phyloP scores from a whole-genome alignment of 1,140 invertebrate genomes.

The Lutraria rhynchaena region DNA sequence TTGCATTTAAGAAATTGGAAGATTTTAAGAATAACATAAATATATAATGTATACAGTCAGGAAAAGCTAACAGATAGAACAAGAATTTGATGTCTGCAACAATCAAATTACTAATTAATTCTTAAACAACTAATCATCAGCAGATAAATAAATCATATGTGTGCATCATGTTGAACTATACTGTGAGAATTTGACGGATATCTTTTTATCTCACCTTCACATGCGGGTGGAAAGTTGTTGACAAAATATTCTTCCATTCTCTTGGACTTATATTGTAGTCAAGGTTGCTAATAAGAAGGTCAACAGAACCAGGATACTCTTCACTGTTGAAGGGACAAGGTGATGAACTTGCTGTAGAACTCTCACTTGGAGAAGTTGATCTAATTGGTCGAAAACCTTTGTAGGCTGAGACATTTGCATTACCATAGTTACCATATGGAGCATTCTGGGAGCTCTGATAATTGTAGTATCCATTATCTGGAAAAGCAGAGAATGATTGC shows the following conservation, averaged over 20 bases:
- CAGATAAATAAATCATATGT: too few species aligned
- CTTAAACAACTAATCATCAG: too few species aligned
- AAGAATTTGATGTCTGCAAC: too few species aligned
- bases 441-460: neutral
- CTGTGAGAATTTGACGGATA: too few species aligned
- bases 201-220: constrained; percentile 87
- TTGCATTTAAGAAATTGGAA: too few species aligned
- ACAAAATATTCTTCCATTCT: constrained; percentile 88
- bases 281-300: constrained; percentile 89
- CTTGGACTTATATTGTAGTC: constrained; percentile 89
- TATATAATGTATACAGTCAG: too few species aligned
- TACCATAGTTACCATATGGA: constrained; percentile 7
- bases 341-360: constrained; percentile 36
- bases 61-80: too few species aligned
- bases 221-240: constrained; percentile 87
- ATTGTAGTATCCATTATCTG: constrained; percentile 18
- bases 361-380: constrained; percentile 47
- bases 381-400: constrained; percentile 50
- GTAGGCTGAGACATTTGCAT: neutral
- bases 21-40: too few species aligned
- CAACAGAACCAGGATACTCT: constrained; percentile 81
- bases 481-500: too few species aligned
- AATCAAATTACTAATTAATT: too few species aligned
- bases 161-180: too few species aligned
- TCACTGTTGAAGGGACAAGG: constrained; percentile 37